These are phyloP conservation scores for Bicyclus anynana DNA, from an alignment of 1,140 invertebrate genomes.

Conservation along the genomic window DNA sequence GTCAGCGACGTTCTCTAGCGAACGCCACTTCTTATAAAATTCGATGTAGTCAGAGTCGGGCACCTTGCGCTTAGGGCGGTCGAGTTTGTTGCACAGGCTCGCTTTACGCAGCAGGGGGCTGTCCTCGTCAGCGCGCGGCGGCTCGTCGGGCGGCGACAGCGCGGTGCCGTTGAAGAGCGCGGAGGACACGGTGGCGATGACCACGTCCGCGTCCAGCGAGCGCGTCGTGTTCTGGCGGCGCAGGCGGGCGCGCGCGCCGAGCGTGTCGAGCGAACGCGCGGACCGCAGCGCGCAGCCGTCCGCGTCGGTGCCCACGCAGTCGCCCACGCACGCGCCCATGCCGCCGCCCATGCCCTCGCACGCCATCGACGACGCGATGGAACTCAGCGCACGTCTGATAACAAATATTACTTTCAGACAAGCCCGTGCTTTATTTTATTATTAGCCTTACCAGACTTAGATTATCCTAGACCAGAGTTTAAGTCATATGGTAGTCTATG, in stretches of 20 bases:
- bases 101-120: constrained; percentile 68
- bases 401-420: not conserved
- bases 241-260: constrained; percentile 39
- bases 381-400: constrained; percentile 64
- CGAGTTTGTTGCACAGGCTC: constrained; percentile 64
- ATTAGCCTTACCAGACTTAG: no score
- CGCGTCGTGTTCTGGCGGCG: constrained; percentile 56
- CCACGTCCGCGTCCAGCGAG: constrained; percentile 59
- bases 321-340: constrained; percentile 14
- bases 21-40: constrained; percentile 84
- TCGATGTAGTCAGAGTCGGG: constrained; percentile 73
- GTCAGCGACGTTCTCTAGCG: constrained; percentile 83
- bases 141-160: constrained; percentile 70
- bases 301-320: constrained; percentile 15
- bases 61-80: constrained; percentile 57
- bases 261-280: constrained; percentile 63
- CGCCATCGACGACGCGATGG: constrained; percentile 69
- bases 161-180: constrained; percentile 70
- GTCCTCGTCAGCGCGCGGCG: constrained; percentile 64
- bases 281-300: constrained; percentile 35
- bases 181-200: constrained; percentile 61
- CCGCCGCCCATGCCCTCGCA: constrained; percentile 32
- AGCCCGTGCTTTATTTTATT: no score
- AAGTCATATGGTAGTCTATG: no score
- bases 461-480: no score